Evolutionary conservation across 2,797 vertebrate species (phyloP).

Genomic region (Myotis pilosus): DNA sequence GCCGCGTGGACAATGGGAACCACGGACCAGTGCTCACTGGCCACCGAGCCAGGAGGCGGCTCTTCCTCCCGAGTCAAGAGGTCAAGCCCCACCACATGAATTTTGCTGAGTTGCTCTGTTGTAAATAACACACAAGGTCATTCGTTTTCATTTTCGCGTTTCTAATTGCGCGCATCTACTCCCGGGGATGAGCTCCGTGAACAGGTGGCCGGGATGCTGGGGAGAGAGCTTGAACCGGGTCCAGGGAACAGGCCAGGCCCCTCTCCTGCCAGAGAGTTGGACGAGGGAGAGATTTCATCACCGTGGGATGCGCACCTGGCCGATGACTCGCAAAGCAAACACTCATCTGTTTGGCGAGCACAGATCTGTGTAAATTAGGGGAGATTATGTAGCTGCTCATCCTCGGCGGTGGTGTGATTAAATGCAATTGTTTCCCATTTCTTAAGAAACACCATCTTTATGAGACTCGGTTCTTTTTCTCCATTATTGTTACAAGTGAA

Average conservation of each 20-base stretch:
- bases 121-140: conserved; percentile 87
- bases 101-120: conserved; percentile 87
- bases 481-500: neutral
- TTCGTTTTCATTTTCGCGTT: conserved; percentile 89
- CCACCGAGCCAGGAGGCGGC: conserved; percentile 84
- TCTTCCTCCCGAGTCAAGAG: conserved; percentile 84
- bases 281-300: conserved; percentile 84
- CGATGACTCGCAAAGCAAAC: conserved; percentile 79
- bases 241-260: conserved; percentile 84
- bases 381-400: conserved; percentile 78
- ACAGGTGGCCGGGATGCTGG: conserved; percentile 87
- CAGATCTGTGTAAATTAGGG: conserved; percentile 81
- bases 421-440: conserved; percentile 73
- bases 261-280: conserved; percentile 79
- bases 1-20: conserved; percentile 78
- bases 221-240: conserved; percentile 78
- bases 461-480: conserved; percentile 34
- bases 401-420: conserved; percentile 78
- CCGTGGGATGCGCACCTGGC: conserved; percentile 83
- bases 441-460: conserved; percentile 53
- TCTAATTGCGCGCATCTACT: conserved; percentile 85
- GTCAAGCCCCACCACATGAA: conserved; percentile 85
- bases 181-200: conserved; percentile 85
- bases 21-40: conserved; percentile 78
- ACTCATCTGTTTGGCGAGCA: conserved; percentile 75